phyloP scores from a whole-genome alignment of 1,140 invertebrate genomes.

The Leptopilina boulardi region DNA sequence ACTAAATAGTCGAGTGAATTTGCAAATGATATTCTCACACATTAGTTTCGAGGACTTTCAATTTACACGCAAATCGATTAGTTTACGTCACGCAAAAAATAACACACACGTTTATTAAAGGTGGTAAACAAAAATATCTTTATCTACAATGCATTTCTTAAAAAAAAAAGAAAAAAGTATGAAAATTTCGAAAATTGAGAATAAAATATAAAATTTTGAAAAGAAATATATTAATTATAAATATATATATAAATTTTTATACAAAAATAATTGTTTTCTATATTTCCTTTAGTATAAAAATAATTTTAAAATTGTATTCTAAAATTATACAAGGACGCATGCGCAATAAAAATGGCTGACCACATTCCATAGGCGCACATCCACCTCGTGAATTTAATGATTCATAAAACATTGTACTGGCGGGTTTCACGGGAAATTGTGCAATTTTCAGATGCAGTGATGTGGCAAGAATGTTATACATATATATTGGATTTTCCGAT shows the following conservation, averaged over 20 bases:
- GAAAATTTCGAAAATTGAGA: too few species aligned
- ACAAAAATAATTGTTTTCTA: neutral
- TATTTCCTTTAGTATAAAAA: neutral
- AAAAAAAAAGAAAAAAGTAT: too few species aligned
- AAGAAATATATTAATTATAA: too few species aligned
- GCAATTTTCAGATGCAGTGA: constrained; percentile 17
- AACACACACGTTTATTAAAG: neutral
- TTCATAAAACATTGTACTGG: constrained; percentile 26
- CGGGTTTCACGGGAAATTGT: constrained; percentile 33
- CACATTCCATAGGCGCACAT: constrained; percentile 6
- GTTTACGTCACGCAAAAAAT: neutral
- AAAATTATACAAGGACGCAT: neutral
- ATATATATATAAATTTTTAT: neutral
- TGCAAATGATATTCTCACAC: neutral
- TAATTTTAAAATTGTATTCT: neutral
- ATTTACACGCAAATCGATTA: constrained; percentile 1
- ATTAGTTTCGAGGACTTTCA: neutral
- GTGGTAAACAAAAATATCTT: too few species aligned
- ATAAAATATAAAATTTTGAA: too few species aligned
- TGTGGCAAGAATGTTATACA: constrained; percentile 5
- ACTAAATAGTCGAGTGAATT: neutral
- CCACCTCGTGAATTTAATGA: constrained; percentile 21
- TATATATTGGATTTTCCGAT: neutral
- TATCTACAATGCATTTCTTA: too few species aligned
- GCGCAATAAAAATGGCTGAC: constrained; percentile 23